These are phyloP conservation scores for Cheiracanthium punctorium DNA, from an alignment of 2,888 invertebrate genomes.

Conservation along the genomic window DNA sequence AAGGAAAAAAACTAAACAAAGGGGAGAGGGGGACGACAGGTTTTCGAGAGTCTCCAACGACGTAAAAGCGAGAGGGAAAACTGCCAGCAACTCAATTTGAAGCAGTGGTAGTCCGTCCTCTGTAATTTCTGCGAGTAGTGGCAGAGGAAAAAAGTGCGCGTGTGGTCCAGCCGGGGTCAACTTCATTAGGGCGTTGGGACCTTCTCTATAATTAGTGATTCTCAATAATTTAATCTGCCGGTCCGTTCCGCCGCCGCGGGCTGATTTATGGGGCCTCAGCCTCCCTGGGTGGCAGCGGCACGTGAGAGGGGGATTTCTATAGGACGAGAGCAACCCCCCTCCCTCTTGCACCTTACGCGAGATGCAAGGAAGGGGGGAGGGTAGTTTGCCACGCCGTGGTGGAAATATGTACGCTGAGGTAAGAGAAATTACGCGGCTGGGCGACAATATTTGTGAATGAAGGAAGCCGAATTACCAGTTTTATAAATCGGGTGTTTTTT, in stretches of 20 bases:
- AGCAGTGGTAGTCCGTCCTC: conserved; percentile 50
- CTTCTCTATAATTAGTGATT: conserved; percentile 66
- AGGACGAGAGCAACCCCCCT: conserved; percentile 21
- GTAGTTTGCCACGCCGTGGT: too few species aligned
- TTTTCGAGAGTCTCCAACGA: too few species aligned
- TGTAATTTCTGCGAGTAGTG: conserved; percentile 51
- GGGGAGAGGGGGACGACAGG: too few species aligned
- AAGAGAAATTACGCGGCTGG: conserved; percentile 3
- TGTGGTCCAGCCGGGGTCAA: conserved; percentile 65
- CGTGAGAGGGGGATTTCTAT: conserved; percentile 42
- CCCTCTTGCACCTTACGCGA: conserved; percentile 47
- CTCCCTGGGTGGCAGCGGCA: conserved; percentile 67
- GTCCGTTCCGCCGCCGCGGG: conserved; percentile 39
- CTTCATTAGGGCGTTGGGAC: conserved; percentile 65
- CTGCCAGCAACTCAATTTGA: conserved; percentile 52
- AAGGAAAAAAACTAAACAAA: too few species aligned
- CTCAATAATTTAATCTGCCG: conserved; percentile 69
- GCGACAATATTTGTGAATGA: neutral
- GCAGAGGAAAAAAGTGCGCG: conserved; percentile 24
- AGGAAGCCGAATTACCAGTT: neutral
- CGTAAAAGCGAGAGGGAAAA: too few species aligned
- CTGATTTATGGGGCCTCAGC: conserved; percentile 61
- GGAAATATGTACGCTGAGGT: too few species aligned
- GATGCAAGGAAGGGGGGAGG: neutral
- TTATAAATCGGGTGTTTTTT: neutral